Evolutionary conservation across 1,140 invertebrate species (phyloP), one percentile per base, ranked within the genome.

Genomic region (Hormaphis cornu): DNA sequence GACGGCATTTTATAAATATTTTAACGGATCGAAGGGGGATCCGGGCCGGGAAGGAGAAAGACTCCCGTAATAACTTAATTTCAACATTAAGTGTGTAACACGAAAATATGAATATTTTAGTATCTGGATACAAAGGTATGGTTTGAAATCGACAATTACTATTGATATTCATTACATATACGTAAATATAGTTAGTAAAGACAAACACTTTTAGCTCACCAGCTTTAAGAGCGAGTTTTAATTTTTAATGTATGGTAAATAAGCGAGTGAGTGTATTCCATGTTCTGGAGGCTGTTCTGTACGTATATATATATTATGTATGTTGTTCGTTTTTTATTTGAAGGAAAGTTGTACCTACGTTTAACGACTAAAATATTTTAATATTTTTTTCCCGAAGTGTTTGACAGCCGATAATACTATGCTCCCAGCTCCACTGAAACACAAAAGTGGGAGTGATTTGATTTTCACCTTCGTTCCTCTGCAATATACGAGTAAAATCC

Each of bases 351-450:
- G n/a, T 12, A 50, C 9, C 4, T 33, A 33, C 5, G 20, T 22
- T 40, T 24, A 14, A 24, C 20, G 4, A 6, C 24, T 16, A 24
- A 42, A 24, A 10, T 1, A 24, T 26, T 50, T 28, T 28, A n/a
- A n/a, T n/a, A n/a, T 18, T 30, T 53, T 28, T 35, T 66, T 22
- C 50, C 24, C 35, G n/a, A 66, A 42, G 44, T 18, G 18, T 66
- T 66, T 26, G 61, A 66, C 44, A 66, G 44, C 44, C n/a, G 28
- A 46, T n/a, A n/a, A n/a, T n/a, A n/a, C n/a, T n/a, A n/a, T n/a
- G 35, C 24, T 18, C 35, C 7, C 30, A 33, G 14, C 0, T 12
- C 1, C 46, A 28, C 50, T 3, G 4, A 10, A 46, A 8, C 14
- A 58, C 22, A 35, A 2, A 9, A 9, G 8, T 10, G 56, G 14